phyloP scores from a whole-genome alignment of 2,797 vertebrate genomes.

The Loris lydekkerianus region DNA sequence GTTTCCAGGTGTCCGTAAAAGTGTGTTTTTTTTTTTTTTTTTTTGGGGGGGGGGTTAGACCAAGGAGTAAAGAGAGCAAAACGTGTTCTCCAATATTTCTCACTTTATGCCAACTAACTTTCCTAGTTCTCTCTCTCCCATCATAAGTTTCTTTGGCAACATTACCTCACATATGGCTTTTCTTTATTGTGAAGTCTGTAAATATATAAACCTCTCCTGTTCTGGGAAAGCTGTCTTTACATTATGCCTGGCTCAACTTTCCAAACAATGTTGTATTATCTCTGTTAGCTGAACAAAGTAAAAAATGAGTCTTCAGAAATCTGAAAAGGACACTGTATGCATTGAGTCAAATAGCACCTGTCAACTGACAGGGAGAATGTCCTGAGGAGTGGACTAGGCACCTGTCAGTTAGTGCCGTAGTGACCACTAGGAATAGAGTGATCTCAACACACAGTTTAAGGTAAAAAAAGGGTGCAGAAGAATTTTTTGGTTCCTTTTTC shows the following conservation, averaged over 20 bases:
- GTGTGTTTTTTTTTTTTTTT: background rate
- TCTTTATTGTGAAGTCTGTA: conserved; percentile 11
- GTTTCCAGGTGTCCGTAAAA: background rate
- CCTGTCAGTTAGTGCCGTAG: background rate
- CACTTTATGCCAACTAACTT: conserved; percentile 17
- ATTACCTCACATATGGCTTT: conserved; percentile 27
- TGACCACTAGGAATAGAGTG: background rate
- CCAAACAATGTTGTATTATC: conserved; percentile 51
- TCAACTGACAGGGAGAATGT: conserved; percentile 20
- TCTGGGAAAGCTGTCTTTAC: background rate
- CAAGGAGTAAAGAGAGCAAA: conserved; percentile 10
- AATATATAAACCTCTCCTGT: conserved; percentile 59
- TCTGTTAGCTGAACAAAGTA: conserved; percentile 22
- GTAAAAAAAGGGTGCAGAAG: background rate
- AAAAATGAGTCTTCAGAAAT: conserved; percentile 22
- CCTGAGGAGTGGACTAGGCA: background rate
- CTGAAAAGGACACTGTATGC: background rate
- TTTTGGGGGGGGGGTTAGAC: background rate
- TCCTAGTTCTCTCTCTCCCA: background rate
- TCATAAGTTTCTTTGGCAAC: conserved; percentile 30
- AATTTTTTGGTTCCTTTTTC: background rate
- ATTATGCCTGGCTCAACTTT: conserved; percentile 37
- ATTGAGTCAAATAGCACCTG: background rate
- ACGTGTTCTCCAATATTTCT: background rate
- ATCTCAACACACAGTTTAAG: background rate